Conservation (phyloP, 2,113 vertebrate species). For the Serinus canaria region DNA sequence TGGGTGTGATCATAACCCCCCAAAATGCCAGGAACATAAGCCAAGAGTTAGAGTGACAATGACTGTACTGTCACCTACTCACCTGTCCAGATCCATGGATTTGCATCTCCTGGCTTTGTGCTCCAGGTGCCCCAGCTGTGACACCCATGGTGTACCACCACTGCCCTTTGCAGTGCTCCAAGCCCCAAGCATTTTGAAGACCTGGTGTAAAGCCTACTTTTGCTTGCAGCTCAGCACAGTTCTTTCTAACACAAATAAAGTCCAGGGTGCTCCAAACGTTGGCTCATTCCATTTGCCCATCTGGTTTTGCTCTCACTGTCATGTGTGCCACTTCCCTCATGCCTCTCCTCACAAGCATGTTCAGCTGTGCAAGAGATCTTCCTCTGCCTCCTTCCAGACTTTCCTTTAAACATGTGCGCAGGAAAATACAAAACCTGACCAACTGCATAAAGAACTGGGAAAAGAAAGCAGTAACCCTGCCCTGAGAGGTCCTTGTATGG, state of each 20-base stretch:
- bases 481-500: neutral
- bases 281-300: neutral
- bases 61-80: neutral
- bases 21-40: neutral
- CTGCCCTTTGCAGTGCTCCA: neutral
- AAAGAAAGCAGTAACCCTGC: neutral
- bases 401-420: neutral
- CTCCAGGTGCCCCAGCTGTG: neutral
- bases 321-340: neutral
- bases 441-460: neutral
- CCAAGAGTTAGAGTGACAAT: neutral
- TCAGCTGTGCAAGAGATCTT: neutral
- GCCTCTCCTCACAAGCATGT: neutral
- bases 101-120: neutral
- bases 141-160: neutral
- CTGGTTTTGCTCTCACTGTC: constrained; percentile 17
- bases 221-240: neutral
- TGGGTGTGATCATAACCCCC: neutral
- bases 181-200: neutral
- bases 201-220: neutral
- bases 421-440: neutral
- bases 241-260: neutral
- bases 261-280: neutral
- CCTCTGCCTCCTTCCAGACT: neutral
- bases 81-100: neutral